Percentiles rank a stretch among this genome's conserved stretches.
These are phyloP conservation scores for Acleris emargana DNA, from an alignment of 2,888 invertebrate species.

Conservation along the genomic window DNA sequence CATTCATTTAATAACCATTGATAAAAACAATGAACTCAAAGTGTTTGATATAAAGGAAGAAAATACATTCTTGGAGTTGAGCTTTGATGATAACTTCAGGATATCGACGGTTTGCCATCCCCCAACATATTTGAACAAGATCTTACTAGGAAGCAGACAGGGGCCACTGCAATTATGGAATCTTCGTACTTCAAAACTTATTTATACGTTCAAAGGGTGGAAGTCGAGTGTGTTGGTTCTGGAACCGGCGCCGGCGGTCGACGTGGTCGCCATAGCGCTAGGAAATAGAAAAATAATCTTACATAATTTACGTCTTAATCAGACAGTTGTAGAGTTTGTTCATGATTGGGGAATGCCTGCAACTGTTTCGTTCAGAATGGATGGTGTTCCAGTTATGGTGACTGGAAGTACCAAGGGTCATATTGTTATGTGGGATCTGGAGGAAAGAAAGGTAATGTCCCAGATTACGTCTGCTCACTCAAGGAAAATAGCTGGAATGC, in stretches of 20 bases:
- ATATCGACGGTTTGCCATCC: conserved; percentile 95
- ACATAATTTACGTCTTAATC: conserved; percentile 94
- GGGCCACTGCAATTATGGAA: conserved; percentile 96
- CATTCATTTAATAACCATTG: conserved; percentile 92
- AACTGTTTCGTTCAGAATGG: conserved; percentile 92
- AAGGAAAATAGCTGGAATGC: conserved; percentile 89
- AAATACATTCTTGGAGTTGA: conserved; percentile 86
- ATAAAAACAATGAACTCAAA: conserved; percentile 89
- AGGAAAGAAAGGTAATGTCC: conserved; percentile 89
- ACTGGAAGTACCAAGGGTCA: conserved; percentile 93
- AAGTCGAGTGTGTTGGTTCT: conserved; percentile 87
- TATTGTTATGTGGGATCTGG: conserved; percentile 97
- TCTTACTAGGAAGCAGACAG: conserved; percentile 93
- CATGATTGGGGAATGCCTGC: conserved; percentile 97
- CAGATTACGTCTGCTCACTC: conserved; percentile 93
- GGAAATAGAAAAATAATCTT: conserved; percentile 91
- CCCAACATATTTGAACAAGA: conserved; percentile 96
- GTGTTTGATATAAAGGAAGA: conserved; percentile 94
- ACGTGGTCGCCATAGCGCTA: conserved; percentile 95
- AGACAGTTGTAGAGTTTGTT: conserved; percentile 91
- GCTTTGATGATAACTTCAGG: conserved; percentile 88
- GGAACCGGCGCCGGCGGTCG: conserved; percentile 95
- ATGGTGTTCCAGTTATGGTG: conserved; percentile 93
- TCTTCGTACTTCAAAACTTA: conserved; percentile 88
- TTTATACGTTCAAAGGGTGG: conserved; percentile 92